These are phyloP conservation scores for Pantherophis guttatus DNA, from an alignment of 2,113 vertebrate genomes.

Conservation along the genomic window DNA sequence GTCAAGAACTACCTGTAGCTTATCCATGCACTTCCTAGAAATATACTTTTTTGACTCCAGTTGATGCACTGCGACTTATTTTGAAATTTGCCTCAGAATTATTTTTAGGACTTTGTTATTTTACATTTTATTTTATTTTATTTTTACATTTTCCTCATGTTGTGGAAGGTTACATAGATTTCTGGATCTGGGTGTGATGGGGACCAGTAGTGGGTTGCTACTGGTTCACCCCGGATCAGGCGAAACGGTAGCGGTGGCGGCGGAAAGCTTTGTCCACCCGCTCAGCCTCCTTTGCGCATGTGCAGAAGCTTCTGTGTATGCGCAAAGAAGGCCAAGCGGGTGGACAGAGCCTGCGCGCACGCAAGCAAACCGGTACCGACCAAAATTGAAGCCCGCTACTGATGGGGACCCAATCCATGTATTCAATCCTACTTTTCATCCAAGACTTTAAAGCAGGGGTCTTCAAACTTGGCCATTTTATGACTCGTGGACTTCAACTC, in stretches of 20 bases:
- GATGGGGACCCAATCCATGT: neutral
- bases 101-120: neutral
- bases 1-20: slow-evolving; percentile 12
- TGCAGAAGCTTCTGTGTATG: no score
- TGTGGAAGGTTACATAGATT: neutral
- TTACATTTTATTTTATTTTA: neutral
- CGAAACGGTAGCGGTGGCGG: no score
- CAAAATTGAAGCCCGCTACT: no score
- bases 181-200: neutral
- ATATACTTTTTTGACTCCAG: slow-evolving; percentile 49
- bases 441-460: neutral
- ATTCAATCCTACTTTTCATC: neutral
- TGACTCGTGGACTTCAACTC: neutral
- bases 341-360: no score
- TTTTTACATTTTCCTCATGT: neutral
- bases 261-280: no score
- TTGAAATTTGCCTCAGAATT: slow-evolving; percentile 31
- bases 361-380: no score
- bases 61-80: slow-evolving; percentile 63
- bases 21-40: slow-evolving; percentile 65
- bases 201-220: no score
- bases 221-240: no score
- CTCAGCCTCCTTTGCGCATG: no score
- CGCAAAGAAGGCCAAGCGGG: no score
- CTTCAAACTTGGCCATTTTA: neutral